Evolutionary conservation across 2,797 vertebrate species (phyloP).

Genomic region (Miichthys miiuy): DNA sequence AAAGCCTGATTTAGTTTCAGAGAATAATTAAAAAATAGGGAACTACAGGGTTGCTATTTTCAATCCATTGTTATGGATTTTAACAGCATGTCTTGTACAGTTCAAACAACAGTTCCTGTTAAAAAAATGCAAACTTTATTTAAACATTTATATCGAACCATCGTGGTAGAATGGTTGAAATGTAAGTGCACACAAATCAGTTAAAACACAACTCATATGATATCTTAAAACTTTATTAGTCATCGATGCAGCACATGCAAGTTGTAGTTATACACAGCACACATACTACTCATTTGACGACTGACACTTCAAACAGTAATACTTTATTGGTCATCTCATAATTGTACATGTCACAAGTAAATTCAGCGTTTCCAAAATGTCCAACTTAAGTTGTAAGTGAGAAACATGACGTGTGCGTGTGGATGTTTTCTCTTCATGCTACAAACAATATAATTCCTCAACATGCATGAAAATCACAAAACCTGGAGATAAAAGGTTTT

Average conservation of each 20-base stretch:
- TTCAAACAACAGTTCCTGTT: background rate
- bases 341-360: background rate
- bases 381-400: background rate
- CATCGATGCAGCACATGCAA: slow-evolving; percentile 27
- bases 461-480: background rate
- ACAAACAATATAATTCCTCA: background rate
- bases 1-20: background rate
- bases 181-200: slow-evolving; percentile 21
- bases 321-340: background rate
- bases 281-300: background rate
- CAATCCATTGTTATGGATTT: background rate
- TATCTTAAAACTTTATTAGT: slow-evolving; percentile 56
- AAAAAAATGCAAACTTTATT: background rate
- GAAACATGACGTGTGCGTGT: background rate
- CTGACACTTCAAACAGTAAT: slow-evolving; percentile 17
- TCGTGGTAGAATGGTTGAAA: background rate
- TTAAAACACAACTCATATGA: slow-evolving; percentile 42
- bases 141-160: background rate
- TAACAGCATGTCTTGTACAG: slow-evolving; percentile 14
- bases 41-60: background rate
- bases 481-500: background rate
- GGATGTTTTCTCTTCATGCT: background rate
- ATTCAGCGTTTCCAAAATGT: background rate
- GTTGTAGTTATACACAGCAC: slow-evolving; percentile 25
- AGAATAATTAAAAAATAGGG: slow-evolving; percentile 1